Conservation (phyloP, 1,140 invertebrate species). For the Cydia splendana region DNA sequence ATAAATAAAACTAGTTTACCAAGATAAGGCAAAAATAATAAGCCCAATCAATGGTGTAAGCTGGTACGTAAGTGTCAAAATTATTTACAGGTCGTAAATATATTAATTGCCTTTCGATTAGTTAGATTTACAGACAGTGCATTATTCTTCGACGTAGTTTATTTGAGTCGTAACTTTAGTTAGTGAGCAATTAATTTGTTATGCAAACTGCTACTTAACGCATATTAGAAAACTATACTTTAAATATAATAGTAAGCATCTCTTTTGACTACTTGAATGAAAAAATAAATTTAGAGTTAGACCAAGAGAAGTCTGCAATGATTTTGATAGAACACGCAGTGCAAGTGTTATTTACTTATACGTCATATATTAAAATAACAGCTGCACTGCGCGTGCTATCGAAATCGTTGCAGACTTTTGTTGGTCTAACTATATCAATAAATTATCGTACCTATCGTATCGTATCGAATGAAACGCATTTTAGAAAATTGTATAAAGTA, state of each 20-base stretch:
- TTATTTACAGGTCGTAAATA: constrained; percentile 19
- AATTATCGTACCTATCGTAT: too few species aligned
- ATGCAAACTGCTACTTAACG: constrained; percentile 3
- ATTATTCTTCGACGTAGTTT: constrained; percentile 7
- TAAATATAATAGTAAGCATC: not conserved
- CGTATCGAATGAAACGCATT: not conserved
- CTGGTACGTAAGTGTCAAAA: constrained; percentile 22
- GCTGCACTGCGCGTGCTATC: too few species aligned
- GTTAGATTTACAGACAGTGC: constrained; percentile 9
- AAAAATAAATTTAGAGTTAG: too few species aligned
- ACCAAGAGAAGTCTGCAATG: too few species aligned
- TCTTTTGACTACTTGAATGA: not conserved
- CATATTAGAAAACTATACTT: not conserved
- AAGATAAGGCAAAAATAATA: not conserved
- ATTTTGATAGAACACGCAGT: too few species aligned
- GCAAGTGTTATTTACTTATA: too few species aligned
- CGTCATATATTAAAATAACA: too few species aligned
- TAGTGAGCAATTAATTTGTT: constrained; percentile 28
- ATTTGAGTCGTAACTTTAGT: constrained; percentile 14
- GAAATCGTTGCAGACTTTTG: too few species aligned
- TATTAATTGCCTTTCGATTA: constrained; percentile 18
- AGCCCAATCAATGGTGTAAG: not conserved
- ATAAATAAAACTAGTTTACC: not conserved
- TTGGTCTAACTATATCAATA: too few species aligned
- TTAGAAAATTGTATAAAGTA: not conserved